A percentile compares a stretch with the other conserved stretches of the same genome.
Conservation (phyloP, 2,888 invertebrate genomes). For the Clunio marinus region DNA sequence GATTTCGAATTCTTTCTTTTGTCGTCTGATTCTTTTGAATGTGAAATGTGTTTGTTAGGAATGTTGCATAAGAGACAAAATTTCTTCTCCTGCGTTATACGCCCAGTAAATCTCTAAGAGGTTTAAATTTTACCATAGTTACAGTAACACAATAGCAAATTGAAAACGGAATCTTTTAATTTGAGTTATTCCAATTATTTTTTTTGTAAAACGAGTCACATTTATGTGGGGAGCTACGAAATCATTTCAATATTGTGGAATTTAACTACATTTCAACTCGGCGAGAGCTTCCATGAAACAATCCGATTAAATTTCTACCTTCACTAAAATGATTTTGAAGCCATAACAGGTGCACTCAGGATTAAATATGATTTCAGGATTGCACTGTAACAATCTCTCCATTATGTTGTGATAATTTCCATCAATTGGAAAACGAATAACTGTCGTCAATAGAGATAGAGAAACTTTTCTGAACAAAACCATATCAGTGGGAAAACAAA, state of each 20-base stretch:
- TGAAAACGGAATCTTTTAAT: slow-evolving; percentile 9
- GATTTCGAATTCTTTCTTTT: not conserved
- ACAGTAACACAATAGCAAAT: not conserved
- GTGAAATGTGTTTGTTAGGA: not conserved
- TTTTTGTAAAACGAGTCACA: not conserved
- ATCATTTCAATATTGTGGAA: not conserved
- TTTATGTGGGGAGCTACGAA: not conserved
- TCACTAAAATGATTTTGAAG: too few relatives aligned
- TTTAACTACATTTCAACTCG: not conserved
- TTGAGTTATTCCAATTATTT: slow-evolving; percentile 30
- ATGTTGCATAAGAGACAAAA: too few relatives aligned
- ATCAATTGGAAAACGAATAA: too few relatives aligned
- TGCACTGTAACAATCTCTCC: not conserved
- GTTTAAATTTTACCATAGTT: slow-evolving; percentile 3
- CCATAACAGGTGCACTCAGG: slow-evolving; percentile 24
- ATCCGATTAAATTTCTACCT: too few relatives aligned
- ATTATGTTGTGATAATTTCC: too few relatives aligned
- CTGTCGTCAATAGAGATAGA: too few relatives aligned
- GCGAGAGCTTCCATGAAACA: too few relatives aligned
- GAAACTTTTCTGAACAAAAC: too few relatives aligned
- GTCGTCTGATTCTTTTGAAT: not conserved
- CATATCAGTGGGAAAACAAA: not conserved
- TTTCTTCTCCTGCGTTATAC: too few relatives aligned
- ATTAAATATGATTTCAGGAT: slow-evolving; percentile 22
- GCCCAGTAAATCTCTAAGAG: slow-evolving; percentile 1